Evolutionary conservation across 2,797 vertebrate species (phyloP), one percentile per base, ranked within the genome.

Genomic region (Tenualosa ilisha): DNA sequence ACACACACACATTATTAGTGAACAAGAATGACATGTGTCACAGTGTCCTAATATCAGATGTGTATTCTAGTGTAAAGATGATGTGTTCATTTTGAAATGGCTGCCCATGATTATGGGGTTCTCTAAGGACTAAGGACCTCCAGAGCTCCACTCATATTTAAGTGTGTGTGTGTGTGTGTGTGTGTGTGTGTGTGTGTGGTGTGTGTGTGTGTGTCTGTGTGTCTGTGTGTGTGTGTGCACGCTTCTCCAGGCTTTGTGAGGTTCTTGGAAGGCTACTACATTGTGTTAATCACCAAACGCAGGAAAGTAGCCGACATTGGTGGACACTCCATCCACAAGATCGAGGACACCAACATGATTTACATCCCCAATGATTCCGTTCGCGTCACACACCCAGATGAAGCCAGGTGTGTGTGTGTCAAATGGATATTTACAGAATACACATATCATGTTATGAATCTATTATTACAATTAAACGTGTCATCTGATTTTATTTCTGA

Each of bases 221-320:
- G n/a, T n/a, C n/a, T n/a, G n/a, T n/a, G n/a, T n/a, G n/a, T n/a
- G n/a, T n/a, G n/a, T 53, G 54, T 31, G 22, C 31, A 13, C 49
- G 54, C 5, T 46, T 56, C 31, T 11, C 65, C 92, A 99, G 98
- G 98, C 40, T 99, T 99, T 92, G 98, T 99, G 20, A 96, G 97
- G 59, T 99, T 99, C 94, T 95, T 99, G 20, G 98, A 99, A 94
- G 98, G 98, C 0, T 98, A 98, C 91, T 99, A 99, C 89, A 97
- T 99, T 50, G 96, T 99, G 79, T 93, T 99, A 91, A 99, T 99
- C 93, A 99, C 98, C 85, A 99, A 99, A 91, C 96, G 95, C 81
- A 96, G 98, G 92, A 97, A 98, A 92, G 97, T 99, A 97, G 98
- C 98, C 0, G 98, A 99, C 91, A 98, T 99, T 65, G 98, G 98